These are phyloP conservation scores for Oceanodroma leucorhoa DNA, from an alignment of 2,797 vertebrate species.

Conservation along the genomic window DNA sequence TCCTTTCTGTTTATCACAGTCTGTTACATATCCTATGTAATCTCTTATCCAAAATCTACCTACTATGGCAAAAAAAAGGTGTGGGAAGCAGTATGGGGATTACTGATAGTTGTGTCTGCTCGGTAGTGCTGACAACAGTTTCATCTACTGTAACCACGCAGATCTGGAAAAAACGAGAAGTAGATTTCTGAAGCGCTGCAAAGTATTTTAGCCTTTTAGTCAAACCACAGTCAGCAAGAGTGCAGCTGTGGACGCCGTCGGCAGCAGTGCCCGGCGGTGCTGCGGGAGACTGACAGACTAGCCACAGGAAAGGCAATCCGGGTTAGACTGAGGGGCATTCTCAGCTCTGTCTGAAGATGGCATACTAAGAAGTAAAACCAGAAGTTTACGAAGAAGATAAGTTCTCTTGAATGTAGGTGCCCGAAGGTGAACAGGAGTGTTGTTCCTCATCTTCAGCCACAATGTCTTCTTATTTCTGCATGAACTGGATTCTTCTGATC, in stretches of 20 bases:
- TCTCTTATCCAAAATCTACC: not conserved
- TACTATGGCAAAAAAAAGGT: not conserved
- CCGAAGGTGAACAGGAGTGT: rapidly evolving
- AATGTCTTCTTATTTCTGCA: not conserved
- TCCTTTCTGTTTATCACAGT: not conserved
- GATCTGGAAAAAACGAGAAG: not conserved
- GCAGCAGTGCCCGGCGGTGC: not conserved
- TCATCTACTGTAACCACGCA: not conserved
- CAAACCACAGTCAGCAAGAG: not conserved
- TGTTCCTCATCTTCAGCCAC: not conserved
- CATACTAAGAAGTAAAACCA: not conserved
- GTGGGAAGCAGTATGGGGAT: not conserved
- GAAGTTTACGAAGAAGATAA: not conserved
- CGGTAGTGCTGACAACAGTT: not conserved
- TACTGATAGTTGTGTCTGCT: not conserved
- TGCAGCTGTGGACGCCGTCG: rapidly evolving
- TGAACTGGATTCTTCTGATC: not conserved
- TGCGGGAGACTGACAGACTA: not conserved
- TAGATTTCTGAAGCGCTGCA: not conserved
- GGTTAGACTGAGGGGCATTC: not conserved
- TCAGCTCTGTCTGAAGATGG: not conserved
- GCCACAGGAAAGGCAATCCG: not conserved
- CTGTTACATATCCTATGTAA: not conserved
- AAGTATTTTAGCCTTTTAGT: not conserved
- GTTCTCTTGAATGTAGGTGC: not conserved